Base-by-base conservation (phyloP, 2,113 vertebrate species). In the Electrona antarctica region DNA sequence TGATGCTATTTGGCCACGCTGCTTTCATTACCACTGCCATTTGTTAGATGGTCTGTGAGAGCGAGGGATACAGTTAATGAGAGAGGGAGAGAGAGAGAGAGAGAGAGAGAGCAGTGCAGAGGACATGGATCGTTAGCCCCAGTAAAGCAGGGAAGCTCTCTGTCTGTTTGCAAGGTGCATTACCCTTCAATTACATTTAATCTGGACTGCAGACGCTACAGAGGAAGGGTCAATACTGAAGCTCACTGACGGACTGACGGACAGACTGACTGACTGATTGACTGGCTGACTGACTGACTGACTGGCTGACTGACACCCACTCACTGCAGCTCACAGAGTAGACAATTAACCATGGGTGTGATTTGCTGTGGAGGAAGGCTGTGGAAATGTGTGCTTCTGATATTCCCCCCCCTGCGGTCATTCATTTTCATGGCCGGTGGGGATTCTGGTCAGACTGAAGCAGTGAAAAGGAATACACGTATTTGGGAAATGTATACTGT, bases 121-220 rank as follows among this genome's bases (percentile, higher is more conserved):
- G 48, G 60, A 79, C 60, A 77, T 46, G 49, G 60, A 51, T 69
- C 14, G 14, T 73, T 90, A 78, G 66, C 64, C 63, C 52, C 48
- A 41, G 46, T 71, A 65, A 81, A 78, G 61, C 66, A 56, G 54
- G 45, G 21, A 69, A 58, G 52, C 64, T 60, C 48, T 73, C 67
- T 81, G 47, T 1, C 33, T 79, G 77, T 81, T 78, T 74, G 69
- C 64, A 61, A 15, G 69, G 70, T 81, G 75, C 71, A 80, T 78
- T 80, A 79, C 62, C 74, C 79, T 71, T 88, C 72, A 78, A 81
- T 83, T 85, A 87, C 52, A 56, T 61, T 66, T 80, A 73, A 81
- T 82, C 66, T 78, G 63, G 67, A 76, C 73, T 59, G 81, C 63
- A 63, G 76, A 71, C 48, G 0, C 77, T 70, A 45, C 28, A 71